These are phyloP conservation scores for Tachina lurida DNA, from an alignment of 2,888 invertebrate species.

Conservation along the genomic window DNA sequence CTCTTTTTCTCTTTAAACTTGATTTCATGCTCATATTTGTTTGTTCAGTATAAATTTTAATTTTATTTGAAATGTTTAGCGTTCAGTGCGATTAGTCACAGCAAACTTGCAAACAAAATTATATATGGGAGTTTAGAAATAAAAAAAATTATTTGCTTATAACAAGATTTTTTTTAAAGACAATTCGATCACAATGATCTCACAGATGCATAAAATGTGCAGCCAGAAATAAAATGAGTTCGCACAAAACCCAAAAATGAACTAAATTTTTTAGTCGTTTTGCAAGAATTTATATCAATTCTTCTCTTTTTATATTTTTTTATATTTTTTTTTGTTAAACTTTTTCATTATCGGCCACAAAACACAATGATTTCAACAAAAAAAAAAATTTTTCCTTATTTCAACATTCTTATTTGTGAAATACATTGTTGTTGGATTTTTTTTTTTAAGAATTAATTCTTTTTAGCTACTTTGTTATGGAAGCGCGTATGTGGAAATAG, in stretches of 20 bases:
- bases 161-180: conserved; percentile 1
- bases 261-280: not conserved
- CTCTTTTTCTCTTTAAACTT: conserved; percentile 43
- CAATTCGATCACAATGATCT: not conserved
- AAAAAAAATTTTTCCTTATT: no score
- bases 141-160: conserved; percentile 12
- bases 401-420: not conserved
- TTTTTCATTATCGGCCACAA: not conserved
- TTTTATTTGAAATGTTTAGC: conserved; percentile 39
- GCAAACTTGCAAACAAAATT: conserved; percentile 17
- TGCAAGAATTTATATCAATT: not conserved
- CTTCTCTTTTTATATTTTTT: not conserved
- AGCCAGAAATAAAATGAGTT: not conserved
- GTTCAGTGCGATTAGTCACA: conserved; percentile 60
- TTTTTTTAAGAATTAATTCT: not conserved
- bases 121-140: conserved; percentile 8
- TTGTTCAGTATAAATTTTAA: conserved; percentile 25
- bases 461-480: not conserved
- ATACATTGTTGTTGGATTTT: not conserved
- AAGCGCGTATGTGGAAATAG: not conserved
- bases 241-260: not conserved
- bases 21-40: not conserved
- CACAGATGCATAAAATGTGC: not conserved
- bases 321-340: not conserved
- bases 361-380: no score